phyloP scores from a whole-genome alignment of 2,113 vertebrate species.

The Heloderma charlesbogerti region DNA sequence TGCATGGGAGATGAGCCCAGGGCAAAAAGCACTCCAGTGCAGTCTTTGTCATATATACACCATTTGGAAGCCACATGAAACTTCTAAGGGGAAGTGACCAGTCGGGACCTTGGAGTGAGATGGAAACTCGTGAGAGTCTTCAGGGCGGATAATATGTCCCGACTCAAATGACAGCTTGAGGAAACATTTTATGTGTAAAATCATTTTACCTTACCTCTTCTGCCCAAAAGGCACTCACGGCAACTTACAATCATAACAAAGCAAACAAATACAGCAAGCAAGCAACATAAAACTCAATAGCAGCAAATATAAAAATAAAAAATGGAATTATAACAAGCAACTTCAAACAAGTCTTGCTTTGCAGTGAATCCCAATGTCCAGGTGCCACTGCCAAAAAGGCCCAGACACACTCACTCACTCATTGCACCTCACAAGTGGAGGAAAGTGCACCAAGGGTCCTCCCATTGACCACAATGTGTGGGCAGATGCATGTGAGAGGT shows the following conservation, averaged over 20 bases:
- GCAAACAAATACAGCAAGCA: not conserved
- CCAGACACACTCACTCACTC: not conserved
- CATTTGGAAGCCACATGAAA: not conserved
- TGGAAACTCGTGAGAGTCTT: not conserved
- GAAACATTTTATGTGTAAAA: not conserved
- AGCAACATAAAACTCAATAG: not conserved
- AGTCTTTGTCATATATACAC: not conserved
- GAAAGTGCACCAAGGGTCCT: not conserved
- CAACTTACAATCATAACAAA: not conserved
- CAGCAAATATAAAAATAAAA: not conserved
- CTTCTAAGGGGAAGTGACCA: not conserved
- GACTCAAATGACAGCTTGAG: accelerated
- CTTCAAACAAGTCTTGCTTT: not conserved
- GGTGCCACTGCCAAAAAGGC: not conserved
- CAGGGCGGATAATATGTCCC: accelerated
- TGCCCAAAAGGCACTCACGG: not conserved
- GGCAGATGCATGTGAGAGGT: not conserved
- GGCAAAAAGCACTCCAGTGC: not conserved
- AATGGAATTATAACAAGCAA: not conserved
- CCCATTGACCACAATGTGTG: not conserved
- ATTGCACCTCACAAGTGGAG: not conserved
- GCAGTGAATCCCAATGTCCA: not conserved
- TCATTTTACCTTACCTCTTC: not conserved
- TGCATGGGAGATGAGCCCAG: not conserved
- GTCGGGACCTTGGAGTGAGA: not conserved